Conservation (phyloP, 2,797 vertebrate species). For the Hemitrygon akajei region DNA sequence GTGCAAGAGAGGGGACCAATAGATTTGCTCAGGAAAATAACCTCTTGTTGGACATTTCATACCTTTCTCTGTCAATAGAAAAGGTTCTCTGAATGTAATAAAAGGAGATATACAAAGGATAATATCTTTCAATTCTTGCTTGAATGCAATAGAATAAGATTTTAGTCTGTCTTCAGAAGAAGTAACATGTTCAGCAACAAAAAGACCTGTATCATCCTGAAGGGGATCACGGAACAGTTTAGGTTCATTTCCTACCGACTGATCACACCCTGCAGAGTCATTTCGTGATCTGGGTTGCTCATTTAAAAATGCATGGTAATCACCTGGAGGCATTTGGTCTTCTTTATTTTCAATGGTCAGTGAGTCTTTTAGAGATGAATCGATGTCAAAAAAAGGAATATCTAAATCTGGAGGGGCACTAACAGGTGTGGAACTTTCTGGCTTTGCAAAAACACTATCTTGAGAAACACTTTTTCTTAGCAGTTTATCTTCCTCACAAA, state of each 20-base stretch:
- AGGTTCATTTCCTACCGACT: not conserved
- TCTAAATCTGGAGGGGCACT: conserved; percentile 38
- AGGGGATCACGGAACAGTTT: conserved; percentile 84
- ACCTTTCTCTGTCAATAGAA: conserved; percentile 75
- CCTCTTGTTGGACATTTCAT: conserved; percentile 86
- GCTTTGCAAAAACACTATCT: conserved; percentile 42
- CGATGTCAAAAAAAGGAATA: conserved; percentile 49
- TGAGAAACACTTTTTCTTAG: conserved; percentile 42
- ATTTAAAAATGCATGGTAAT: not conserved
- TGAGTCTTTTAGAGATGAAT: conserved; percentile 61
- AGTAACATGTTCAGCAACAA: conserved; percentile 76
- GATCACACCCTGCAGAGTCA: not conserved
- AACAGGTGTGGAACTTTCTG: conserved; percentile 44
- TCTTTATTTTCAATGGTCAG: conserved; percentile 51
- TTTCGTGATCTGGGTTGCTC: not conserved
- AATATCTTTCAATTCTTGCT: conserved; percentile 89
- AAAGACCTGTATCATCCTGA: conserved; percentile 91
- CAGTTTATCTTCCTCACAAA: conserved; percentile 53
- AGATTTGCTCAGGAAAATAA: conserved; percentile 90
- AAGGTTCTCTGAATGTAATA: conserved; percentile 82
- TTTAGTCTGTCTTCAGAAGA: conserved; percentile 85
- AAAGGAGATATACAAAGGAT: conserved; percentile 92
- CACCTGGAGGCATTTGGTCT: conserved; percentile 46
- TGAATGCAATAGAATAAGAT: conserved; percentile 76
- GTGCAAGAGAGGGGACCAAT: conserved; percentile 82